Percentiles rank a stretch among this genome's conserved stretches.
These are phyloP conservation scores for Frankliniella fusca DNA, from an alignment of 2,888 invertebrate species.

Conservation along the genomic window DNA sequence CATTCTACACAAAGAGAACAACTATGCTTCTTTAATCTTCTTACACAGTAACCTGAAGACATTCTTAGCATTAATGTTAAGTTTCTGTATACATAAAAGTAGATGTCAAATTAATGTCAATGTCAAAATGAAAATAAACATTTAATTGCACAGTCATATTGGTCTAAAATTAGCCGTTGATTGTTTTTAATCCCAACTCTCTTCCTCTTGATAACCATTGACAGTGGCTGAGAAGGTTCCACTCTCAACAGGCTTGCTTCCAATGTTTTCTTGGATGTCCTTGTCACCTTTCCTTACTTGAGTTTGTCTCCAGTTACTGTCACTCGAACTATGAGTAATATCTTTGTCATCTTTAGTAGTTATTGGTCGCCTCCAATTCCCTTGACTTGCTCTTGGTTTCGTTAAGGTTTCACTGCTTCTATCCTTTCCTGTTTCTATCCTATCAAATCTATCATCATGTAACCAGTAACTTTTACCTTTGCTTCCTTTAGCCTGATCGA, in stretches of 20 bases:
- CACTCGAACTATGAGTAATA: neutral
- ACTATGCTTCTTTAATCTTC: neutral
- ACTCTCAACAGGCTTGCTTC: neutral
- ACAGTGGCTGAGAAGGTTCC: neutral
- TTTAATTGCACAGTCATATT: neutral
- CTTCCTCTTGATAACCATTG: neutral
- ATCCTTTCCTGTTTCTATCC: neutral
- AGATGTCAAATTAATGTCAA: neutral
- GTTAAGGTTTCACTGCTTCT: neutral
- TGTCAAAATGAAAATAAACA: neutral
- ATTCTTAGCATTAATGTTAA: neutral
- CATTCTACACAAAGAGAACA: neutral
- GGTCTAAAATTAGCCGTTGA: neutral
- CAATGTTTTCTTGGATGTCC: neutral
- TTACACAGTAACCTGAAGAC: neutral
- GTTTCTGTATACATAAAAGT: neutral
- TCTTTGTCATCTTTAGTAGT: neutral
- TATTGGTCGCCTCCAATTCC: neutral
- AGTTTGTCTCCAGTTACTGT: neutral
- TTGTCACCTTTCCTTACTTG: neutral
- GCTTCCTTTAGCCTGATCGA: neutral
- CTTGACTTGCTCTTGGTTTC: neutral
- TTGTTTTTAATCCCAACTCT: neutral
- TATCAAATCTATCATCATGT: slow-evolving; percentile 1
- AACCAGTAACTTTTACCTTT: neutral